Percentiles rank a stretch among this genome's conserved stretches.
These are phyloP conservation scores for Copsychus sechellarum DNA, from an alignment of 2,113 vertebrate species.

Conservation along the genomic window DNA sequence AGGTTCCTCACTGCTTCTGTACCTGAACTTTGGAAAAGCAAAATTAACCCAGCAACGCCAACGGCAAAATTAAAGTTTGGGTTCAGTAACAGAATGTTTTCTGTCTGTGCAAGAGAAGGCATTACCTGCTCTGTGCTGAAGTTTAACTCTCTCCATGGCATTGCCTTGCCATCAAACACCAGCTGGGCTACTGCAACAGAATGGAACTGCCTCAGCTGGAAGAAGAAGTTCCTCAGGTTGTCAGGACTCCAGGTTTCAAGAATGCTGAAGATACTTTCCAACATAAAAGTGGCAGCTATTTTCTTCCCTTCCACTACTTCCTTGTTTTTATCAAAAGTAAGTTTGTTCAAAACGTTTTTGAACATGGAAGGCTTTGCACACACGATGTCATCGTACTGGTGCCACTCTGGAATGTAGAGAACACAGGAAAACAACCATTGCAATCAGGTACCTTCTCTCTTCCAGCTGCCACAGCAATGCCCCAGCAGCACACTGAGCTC, in stretches of 20 bases:
- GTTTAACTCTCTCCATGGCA: slow-evolving; percentile 49
- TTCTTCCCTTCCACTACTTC: slow-evolving; percentile 72
- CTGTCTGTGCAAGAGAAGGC: background rate
- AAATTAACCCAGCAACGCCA: background rate
- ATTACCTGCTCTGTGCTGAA: slow-evolving; percentile 75
- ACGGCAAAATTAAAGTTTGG: background rate
- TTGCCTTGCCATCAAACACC: slow-evolving; percentile 23
- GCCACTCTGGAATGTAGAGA: slow-evolving; percentile 79
- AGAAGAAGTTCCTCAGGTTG: slow-evolving; percentile 78
- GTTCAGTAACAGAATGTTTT: background rate
- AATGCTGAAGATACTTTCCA: slow-evolving; percentile 83
- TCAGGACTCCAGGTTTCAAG: slow-evolving; percentile 73
- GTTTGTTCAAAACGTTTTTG: rapidly evolving
- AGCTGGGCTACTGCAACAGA: slow-evolving; percentile 20
- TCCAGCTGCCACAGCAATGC: background rate
- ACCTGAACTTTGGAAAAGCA: background rate
- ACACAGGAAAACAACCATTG: background rate
- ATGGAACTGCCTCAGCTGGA: slow-evolving; percentile 81
- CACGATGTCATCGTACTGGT: slow-evolving; percentile 94
- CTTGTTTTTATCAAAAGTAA: rapidly evolving
- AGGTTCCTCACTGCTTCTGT: background rate
- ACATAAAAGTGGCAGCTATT: slow-evolving; percentile 80
- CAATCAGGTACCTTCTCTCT: background rate
- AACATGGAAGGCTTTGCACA: slow-evolving; percentile 14
- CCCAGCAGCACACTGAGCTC: background rate